phyloP scores from a whole-genome alignment of 2,888 invertebrate genomes.

The Calameuta idolon region DNA sequence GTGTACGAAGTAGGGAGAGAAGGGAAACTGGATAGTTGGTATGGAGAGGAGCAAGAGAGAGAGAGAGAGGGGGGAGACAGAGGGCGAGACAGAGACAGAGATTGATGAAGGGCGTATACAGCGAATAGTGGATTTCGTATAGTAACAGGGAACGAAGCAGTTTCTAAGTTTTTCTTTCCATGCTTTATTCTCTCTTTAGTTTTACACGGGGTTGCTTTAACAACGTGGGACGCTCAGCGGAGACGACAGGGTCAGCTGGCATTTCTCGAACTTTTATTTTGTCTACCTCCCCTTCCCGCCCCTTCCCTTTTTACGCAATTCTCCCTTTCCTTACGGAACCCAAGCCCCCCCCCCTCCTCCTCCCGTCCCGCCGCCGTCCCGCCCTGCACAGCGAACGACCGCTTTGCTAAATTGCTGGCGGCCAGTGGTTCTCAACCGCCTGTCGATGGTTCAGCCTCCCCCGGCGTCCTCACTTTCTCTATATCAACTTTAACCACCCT shows the following conservation, averaged over 20 bases:
- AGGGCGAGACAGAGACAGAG: background rate
- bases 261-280: background rate
- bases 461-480: background rate
- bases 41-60: too few species aligned
- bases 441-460: background rate
- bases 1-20: too few species aligned
- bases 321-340: background rate
- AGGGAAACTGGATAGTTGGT: too few species aligned
- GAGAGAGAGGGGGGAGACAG: too few species aligned
- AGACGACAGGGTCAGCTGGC: background rate
- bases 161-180: background rate
- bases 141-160: background rate
- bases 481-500: background rate
- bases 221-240: too few species aligned
- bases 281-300: background rate
- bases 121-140: background rate
- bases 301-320: background rate
- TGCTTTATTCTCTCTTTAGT: background rate
- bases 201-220: conserved; percentile 2
- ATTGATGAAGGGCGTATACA: background rate
- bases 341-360: too few species aligned
- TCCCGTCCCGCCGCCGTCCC: too few species aligned
- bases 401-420: conserved; percentile 21
- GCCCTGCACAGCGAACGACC: background rate
- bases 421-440: conserved; percentile 7